phyloP scores from a whole-genome alignment of 2,888 invertebrate species.

The Acleris cristana region DNA sequence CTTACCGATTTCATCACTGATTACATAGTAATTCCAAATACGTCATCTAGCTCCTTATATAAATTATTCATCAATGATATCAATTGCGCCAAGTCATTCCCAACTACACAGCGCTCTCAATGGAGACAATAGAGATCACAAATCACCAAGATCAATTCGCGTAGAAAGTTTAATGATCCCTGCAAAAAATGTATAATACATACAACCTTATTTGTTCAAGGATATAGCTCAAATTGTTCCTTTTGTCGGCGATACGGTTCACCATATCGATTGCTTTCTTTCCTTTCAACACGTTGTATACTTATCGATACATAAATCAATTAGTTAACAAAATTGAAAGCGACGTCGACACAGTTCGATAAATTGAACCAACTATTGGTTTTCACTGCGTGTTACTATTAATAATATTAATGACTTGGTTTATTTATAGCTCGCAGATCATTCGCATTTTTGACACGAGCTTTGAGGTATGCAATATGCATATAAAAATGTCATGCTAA shows the following conservation, averaged over 20 bases:
- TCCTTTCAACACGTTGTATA: conserved; percentile 51
- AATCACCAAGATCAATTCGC: conserved; percentile 38
- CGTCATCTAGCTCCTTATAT: conserved; percentile 20
- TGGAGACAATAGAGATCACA: conserved; percentile 40
- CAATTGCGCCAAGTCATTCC: conserved; percentile 30
- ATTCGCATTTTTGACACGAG: neutral
- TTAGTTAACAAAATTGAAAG: conserved; percentile 72
- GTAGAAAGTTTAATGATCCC: conserved; percentile 57
- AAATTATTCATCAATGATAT: conserved; percentile 26
- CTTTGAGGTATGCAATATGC: no score
- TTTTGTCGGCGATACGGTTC: conserved; percentile 9
- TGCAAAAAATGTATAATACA: conserved; percentile 32
- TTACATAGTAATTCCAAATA: conserved; percentile 22
- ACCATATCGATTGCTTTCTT: conserved; percentile 50
- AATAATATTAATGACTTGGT: neutral
- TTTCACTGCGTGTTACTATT: conserved; percentile 8
- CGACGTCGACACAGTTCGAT: conserved; percentile 48
- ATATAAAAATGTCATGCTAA: no score
- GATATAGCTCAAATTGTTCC: conserved; percentile 16
- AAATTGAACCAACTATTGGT: conserved; percentile 30
- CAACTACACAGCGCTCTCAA: conserved; percentile 28
- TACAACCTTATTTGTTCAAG: conserved; percentile 21
- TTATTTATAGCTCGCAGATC: neutral
- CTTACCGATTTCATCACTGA: conserved; percentile 9
- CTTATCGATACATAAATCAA: conserved; percentile 72